These are phyloP conservation scores for Parasteatoda lunata DNA, from an alignment of 2,888 invertebrate species.

Conservation along the genomic window DNA sequence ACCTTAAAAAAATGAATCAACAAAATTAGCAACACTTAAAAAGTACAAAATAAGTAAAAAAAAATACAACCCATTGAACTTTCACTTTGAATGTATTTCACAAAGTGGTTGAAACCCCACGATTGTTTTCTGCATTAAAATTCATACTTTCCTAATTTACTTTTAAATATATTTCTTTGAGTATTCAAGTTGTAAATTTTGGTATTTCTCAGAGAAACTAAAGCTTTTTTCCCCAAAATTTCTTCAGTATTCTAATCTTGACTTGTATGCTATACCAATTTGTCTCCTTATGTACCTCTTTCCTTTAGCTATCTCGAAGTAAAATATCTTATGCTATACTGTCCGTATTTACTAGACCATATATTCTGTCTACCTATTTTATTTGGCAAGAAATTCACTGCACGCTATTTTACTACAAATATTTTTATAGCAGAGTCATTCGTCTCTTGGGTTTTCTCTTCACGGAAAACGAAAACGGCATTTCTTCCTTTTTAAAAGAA, in stretches of 20 bases:
- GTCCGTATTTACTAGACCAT: neutral
- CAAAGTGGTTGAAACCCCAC: no score
- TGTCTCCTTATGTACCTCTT: neutral
- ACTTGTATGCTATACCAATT: neutral
- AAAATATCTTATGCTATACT: neutral
- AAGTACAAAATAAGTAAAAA: no score
- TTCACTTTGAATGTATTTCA: no score
- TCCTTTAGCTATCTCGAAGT: neutral
- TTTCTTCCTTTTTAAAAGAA: neutral
- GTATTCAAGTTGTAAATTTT: no score
- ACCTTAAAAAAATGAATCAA: no score
- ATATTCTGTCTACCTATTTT: neutral
- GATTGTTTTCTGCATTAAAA: no score
- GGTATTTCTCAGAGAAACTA: neutral
- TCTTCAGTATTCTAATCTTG: neutral
- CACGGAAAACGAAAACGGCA: neutral
- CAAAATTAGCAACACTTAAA: no score
- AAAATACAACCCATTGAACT: no score
- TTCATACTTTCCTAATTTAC: no score
- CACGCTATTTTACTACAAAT: constrained; percentile 5
- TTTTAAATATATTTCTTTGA: no score
- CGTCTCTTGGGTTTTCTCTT: neutral
- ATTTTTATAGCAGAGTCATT: constrained; percentile 2
- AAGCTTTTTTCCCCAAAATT: neutral
- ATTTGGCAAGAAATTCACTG: neutral